Evolutionary conservation across 1,140 invertebrate genomes (phyloP), one percentile per base, ranked within the genome.

Genomic region (Solenopsis invicta): DNA sequence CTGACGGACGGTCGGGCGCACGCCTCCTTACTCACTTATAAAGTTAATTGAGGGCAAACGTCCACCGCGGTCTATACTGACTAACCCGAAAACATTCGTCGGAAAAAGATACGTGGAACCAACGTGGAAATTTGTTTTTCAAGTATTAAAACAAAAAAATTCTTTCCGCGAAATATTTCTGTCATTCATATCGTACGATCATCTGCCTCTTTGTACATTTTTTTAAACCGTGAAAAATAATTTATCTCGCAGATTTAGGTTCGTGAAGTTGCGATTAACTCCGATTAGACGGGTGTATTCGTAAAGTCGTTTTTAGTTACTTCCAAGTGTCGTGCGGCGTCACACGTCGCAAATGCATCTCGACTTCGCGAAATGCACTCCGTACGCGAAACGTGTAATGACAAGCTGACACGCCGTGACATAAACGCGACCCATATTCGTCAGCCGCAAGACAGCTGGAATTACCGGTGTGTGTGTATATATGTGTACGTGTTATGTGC

Each of bases 11-110:
- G 89, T 91, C 92, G 92, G 87, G 92, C 93, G 94, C 93, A 94
- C 94, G 94, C 94, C 94, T 95, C 92, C 94, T 95, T 95, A 95
- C 94, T 95, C 94, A 94, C 94, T 95, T 95, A 95, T 95, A 89
- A 94, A 95, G 94, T 95, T 95, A 95, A 95, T 95, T 95, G 94
- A 95, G 94, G 94, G 94, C 94, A 95, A 95, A 95, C 94, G 94
- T 95, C 93, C 92, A 95, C 93, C 87, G 91, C 92, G 90, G 89
- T 85, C 87, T 95, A 29, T 29, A 95, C 93, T 95, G 93, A 90
- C 94, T 93, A 90, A 89, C 86, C 92, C 85, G 87, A 95, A 95
- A 95, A 95, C 95, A 95, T 95, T 76, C 77, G 66, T 66, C 50
- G 37, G 50, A 18, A 50, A 84, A 81, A 66, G 52, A 45, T 61